These are phyloP conservation scores for Cecropterus lyciades DNA, from an alignment of 1,140 invertebrate genomes.

Conservation along the genomic window DNA sequence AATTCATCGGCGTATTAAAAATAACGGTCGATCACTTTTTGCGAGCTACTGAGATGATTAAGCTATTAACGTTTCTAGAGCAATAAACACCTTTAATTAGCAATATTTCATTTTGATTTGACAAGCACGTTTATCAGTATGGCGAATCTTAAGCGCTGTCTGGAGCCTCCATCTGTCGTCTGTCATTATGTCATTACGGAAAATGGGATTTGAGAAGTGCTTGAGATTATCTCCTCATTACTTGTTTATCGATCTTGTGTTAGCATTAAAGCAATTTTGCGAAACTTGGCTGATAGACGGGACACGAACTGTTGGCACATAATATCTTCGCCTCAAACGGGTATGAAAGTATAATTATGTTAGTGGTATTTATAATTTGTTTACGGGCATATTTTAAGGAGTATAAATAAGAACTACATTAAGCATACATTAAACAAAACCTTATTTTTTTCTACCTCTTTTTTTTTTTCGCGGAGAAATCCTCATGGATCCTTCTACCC, in stretches of 20 bases:
- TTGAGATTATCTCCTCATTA: not conserved
- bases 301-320: slow-evolving; percentile 1
- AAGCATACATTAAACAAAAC: no score
- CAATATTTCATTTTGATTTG: slow-evolving; percentile 25
- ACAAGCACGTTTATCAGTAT: slow-evolving; percentile 23
- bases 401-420: no score
- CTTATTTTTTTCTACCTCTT: no score
- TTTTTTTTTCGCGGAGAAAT: no score
- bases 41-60: slow-evolving; percentile 9
- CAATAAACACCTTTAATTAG: slow-evolving; percentile 31
- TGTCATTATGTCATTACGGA: slow-evolving; percentile 29
- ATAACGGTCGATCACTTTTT: slow-evolving; percentile 24
- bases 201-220: slow-evolving; percentile 25
- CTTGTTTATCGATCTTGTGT: slow-evolving; percentile 1
- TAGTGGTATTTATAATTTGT: no score
- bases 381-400: no score
- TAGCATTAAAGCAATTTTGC: slow-evolving; percentile 4
- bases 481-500: no score
- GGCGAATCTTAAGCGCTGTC: slow-evolving; percentile 12
- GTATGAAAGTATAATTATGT: not conserved
- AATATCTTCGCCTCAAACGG: slow-evolving; percentile 12
- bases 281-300: not conserved
- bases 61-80: slow-evolving; percentile 18
- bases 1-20: slow-evolving; percentile 23
- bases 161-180: not conserved